Conservation (phyloP, 2,113 vertebrate genomes). For the Antigone vipio region DNA sequence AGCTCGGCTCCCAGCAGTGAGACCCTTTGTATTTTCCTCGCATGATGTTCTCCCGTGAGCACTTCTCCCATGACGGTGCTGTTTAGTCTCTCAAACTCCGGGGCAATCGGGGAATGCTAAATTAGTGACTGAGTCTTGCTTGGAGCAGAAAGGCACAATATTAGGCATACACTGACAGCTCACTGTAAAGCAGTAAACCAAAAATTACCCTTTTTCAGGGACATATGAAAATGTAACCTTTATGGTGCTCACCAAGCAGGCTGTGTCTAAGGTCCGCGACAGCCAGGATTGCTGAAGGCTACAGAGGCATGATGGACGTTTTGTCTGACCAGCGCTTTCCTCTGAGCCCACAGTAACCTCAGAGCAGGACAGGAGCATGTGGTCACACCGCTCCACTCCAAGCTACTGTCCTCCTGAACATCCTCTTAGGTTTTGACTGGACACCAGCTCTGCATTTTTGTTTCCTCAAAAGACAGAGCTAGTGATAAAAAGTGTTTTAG, state of each 20-base stretch:
- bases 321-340: not conserved
- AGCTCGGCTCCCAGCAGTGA: not conserved
- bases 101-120: not conserved
- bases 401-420: not conserved
- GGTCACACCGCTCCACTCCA: not conserved
- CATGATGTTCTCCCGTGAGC: not conserved
- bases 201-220: not conserved
- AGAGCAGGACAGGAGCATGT: not conserved
- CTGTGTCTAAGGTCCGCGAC: not conserved
- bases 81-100: not conserved
- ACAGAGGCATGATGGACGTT: not conserved
- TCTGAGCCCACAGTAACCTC: not conserved
- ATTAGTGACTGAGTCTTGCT: not conserved
- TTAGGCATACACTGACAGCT: not conserved
- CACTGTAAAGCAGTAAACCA: not conserved
- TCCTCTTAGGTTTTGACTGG: not conserved
- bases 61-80: not conserved
- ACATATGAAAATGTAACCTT: not conserved
- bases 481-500: not conserved
- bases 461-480: not conserved
- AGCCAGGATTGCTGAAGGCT: not conserved
- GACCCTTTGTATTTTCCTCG: not conserved
- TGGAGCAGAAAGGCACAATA: not conserved
- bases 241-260: rapidly evolving
- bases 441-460: not conserved